Percentiles rank a stretch among this genome's conserved stretches.
Evolutionary conservation across 1,140 invertebrate genomes (phyloP).

Genomic region (Diabrotica undecimpunctata): DNA sequence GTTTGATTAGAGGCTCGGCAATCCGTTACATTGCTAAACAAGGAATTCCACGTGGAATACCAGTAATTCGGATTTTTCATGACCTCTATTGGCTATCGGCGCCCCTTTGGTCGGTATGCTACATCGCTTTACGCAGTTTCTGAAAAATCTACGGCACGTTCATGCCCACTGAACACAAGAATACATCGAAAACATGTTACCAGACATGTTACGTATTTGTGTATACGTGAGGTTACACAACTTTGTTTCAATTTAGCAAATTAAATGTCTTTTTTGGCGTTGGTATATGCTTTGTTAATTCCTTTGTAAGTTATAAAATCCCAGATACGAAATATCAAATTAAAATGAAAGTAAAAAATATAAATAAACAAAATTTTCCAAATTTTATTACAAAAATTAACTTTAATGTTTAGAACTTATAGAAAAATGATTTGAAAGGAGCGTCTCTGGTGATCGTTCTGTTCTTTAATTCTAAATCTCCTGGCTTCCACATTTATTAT

Average conservation of each 20-base stretch:
- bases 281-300: too few relatives aligned
- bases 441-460: too few relatives aligned
- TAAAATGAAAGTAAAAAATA: too few relatives aligned
- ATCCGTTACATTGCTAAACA: slow-evolving; percentile 10
- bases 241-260: not conserved
- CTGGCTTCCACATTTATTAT: too few relatives aligned
- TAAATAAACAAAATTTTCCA: too few relatives aligned
- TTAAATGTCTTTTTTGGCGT: too few relatives aligned
- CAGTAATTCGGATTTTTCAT: slow-evolving; percentile 17
- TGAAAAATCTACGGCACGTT: slow-evolving; percentile 7
- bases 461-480: too few relatives aligned
- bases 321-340: too few relatives aligned
- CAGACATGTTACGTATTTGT: not conserved
- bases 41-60: slow-evolving; percentile 17
- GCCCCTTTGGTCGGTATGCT: slow-evolving; percentile 8
- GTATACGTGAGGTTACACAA: not conserved
- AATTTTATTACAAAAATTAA: too few relatives aligned
- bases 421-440: too few relatives aligned
- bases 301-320: too few relatives aligned
- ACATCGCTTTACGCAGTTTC: slow-evolving; percentile 1
- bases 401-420: too few relatives aligned
- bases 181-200: not conserved
- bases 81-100: not conserved
- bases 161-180: slow-evolving; percentile 9
- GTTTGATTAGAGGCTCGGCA: slow-evolving; percentile 16